phyloP scores from a whole-genome alignment of 2,797 vertebrate genomes.

The Tokudaia tokunoshimensis region DNA sequence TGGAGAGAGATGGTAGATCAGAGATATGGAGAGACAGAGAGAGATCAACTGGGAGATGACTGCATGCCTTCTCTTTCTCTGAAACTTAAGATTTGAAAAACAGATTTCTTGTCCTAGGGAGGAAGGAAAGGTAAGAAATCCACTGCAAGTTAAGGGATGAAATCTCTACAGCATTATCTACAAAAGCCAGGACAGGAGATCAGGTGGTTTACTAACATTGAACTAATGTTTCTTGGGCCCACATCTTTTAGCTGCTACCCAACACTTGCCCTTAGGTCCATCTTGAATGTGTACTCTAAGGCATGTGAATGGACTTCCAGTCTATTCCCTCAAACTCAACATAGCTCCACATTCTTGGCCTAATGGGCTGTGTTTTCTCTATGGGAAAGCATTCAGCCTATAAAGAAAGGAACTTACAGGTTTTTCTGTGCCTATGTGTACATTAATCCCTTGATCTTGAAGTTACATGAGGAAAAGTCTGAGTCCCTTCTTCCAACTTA shows the following conservation, averaged over 20 bases:
- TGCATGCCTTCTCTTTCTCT: not conserved
- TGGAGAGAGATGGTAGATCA: not conserved
- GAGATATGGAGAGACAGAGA: not conserved
- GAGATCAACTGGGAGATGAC: not conserved
- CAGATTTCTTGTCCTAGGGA: not conserved
- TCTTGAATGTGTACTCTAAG: not conserved
- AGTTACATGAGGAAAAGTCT: not conserved
- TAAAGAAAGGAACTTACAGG: fast-evolving
- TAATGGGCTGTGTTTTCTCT: fast-evolving
- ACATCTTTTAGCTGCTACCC: not conserved
- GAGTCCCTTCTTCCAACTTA: not conserved
- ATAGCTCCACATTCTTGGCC: fast-evolving
- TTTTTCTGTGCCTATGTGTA: fast-evolving
- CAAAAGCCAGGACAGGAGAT: not conserved
- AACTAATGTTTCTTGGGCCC: not conserved
- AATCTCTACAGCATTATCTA: fast-evolving
- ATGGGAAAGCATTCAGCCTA: not conserved
- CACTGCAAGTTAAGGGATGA: fast-evolving
- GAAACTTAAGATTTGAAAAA: not conserved
- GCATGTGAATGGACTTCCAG: fast-evolving
- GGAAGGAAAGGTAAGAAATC: not conserved
- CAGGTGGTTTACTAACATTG: fast-evolving
- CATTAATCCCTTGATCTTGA: not conserved
- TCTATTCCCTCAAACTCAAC: fast-evolving
- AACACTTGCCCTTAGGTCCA: fast-evolving